Evolutionary conservation across 2,797 vertebrate species (phyloP).

Genomic region (Antrozous pallidus): DNA sequence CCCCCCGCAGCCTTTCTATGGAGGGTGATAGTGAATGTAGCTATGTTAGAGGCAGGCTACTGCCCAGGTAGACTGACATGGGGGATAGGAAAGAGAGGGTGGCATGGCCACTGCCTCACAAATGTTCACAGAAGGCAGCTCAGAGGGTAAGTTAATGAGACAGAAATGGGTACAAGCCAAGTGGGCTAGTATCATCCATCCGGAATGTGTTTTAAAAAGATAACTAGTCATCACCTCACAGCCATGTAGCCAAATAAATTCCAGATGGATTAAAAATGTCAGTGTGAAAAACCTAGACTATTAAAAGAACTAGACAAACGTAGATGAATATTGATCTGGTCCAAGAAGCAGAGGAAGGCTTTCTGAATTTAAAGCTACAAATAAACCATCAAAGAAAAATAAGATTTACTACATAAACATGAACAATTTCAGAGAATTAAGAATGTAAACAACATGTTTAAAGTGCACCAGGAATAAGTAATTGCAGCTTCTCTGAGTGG

Average conservation of each 20-base stretch:
- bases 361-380: slow-evolving; percentile 21
- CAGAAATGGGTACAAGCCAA: background rate
- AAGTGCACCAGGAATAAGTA: background rate
- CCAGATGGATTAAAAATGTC: background rate
- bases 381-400: background rate
- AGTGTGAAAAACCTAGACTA: background rate
- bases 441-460: background rate
- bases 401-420: background rate
- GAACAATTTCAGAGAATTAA: background rate
- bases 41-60: background rate
- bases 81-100: too few species aligned
- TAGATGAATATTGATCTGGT: background rate
- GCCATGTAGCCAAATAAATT: background rate
- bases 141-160: background rate
- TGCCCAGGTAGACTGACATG: background rate
- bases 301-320: background rate
- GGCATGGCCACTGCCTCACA: background rate
- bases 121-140: background rate
- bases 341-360: background rate
- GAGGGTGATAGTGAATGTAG: background rate
- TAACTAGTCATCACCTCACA: background rate
- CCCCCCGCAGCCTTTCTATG: background rate
- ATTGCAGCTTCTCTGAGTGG: background rate
- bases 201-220: background rate
- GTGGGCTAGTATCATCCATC: background rate